Evolutionary conservation across 30 jellyfish, hydroid and myxozoan species (phyloP).

Genomic region (Nemopilema nomurai): DNA sequence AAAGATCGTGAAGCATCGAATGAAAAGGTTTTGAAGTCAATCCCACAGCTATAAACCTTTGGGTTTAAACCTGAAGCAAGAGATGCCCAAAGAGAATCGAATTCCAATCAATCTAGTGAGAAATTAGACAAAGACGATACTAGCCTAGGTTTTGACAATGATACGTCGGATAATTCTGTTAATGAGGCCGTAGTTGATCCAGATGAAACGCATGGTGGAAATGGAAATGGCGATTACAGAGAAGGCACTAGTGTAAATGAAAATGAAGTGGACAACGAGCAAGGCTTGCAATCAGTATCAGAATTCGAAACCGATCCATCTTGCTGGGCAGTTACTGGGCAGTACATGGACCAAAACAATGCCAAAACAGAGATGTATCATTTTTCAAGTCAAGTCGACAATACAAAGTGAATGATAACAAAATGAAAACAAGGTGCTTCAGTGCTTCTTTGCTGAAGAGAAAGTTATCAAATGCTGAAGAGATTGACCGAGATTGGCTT

Average conservation of each 20-base stretch:
- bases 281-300: background rate
- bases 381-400: constrained; percentile 2
- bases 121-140: background rate
- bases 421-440: constrained; percentile 1
- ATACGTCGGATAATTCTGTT: background rate
- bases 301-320: background rate
- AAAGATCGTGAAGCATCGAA: constrained; percentile 7
- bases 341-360: constrained; percentile 7
- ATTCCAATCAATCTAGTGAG: background rate
- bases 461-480: constrained; percentile 15
- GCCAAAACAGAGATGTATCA: constrained; percentile 8
- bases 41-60: background rate
- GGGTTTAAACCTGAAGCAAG: constrained; percentile 1
- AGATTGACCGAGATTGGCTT: constrained; percentile 30
- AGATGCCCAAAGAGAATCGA: background rate
- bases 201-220: background rate
- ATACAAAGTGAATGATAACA: background rate
- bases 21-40: background rate
- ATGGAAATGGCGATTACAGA: background rate
- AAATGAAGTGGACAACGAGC: background rate
- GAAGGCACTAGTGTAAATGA: background rate
- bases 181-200: constrained; percentile 4
- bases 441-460: constrained; percentile 7
- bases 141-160: background rate
- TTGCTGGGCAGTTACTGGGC: background rate